Evolutionary conservation across 2,888 invertebrate species (phyloP), one percentile per base, ranked within the genome.

Genomic region (Pyrrhosoma nymphula): DNA sequence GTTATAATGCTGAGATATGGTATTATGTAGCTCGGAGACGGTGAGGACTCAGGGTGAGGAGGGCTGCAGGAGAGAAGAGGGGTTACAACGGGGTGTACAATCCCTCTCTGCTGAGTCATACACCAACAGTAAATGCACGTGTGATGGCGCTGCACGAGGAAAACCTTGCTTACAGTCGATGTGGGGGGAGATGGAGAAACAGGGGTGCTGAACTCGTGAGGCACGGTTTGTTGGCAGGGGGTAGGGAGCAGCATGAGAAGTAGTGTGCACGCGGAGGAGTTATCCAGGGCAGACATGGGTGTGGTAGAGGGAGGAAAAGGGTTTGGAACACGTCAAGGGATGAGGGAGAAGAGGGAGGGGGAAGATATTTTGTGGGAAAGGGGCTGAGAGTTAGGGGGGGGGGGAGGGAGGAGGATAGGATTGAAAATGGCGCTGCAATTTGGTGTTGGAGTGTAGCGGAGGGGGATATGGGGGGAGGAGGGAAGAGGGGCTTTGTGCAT

Each of bases 241-340:
- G 75, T 1, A 0, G 75, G 75, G 82, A 14, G 35, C 14, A 60
- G 4, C 26, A 26, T n/a, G 69, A 23, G 26, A 26, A 1, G 35
- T 4, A 35, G 30, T 35, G 35, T 82, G 82, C 16, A 0, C 35
- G 82, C 30, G 26, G 69, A 69, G 69, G 69, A 69, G 35, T 8
- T 35, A 82, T 35, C 16, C 82, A 35, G 2, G 30, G 35, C 4
- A 30, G 18, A 16, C 20, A 26, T 16, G 3, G 69, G 18, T n/a
- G n/a, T 47, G 47, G 47, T 4, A 88, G 88, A 8, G 23, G 88
- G 4, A 39, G 35, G 88, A 39, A 95, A 95, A 93, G 90, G 89
- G 95, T 95, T 93, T n/a, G 63, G 95, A 75, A 63, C 55, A 35
- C 35, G 89, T 2, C 26, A 89, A 56, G n/a, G 88, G 47, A 26